Conservation (phyloP, 2,113 vertebrate genomes). For the Isurus oxyrinchus region DNA sequence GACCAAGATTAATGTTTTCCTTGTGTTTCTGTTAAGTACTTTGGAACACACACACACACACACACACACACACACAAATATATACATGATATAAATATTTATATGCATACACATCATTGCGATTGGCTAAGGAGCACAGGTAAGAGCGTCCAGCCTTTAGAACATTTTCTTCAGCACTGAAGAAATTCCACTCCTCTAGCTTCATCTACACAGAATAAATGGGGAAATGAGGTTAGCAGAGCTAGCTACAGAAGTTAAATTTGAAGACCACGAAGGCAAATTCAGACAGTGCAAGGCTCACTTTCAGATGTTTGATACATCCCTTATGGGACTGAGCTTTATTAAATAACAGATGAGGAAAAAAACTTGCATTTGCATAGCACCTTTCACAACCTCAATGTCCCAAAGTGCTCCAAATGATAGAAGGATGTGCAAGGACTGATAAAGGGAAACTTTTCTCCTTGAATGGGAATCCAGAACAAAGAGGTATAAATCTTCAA, state of each 20-base stretch:
- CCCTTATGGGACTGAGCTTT: background rate
- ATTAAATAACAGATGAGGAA: background rate
- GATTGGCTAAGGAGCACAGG: background rate
- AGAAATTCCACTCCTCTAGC: background rate
- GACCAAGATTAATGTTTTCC: background rate
- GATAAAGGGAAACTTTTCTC: background rate
- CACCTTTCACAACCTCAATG: too few species aligned
- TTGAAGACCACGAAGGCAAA: background rate
- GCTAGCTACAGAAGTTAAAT: background rate
- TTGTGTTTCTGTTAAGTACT: background rate
- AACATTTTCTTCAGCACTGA: background rate
- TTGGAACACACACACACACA: background rate
- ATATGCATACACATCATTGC: background rate
- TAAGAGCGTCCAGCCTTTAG: background rate
- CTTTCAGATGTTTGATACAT: background rate
- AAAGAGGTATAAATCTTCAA: background rate
- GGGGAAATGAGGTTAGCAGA: background rate
- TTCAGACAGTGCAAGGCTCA: background rate
- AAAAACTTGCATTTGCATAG: background rate
- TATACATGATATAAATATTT: background rate
- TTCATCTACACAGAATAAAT: background rate
- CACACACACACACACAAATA: too few species aligned
- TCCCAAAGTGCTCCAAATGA: background rate
- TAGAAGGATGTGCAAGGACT: background rate
- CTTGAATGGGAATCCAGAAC: background rate